Conservation (phyloP, 2,797 vertebrate genomes). For the Crenichthys baileyi region DNA sequence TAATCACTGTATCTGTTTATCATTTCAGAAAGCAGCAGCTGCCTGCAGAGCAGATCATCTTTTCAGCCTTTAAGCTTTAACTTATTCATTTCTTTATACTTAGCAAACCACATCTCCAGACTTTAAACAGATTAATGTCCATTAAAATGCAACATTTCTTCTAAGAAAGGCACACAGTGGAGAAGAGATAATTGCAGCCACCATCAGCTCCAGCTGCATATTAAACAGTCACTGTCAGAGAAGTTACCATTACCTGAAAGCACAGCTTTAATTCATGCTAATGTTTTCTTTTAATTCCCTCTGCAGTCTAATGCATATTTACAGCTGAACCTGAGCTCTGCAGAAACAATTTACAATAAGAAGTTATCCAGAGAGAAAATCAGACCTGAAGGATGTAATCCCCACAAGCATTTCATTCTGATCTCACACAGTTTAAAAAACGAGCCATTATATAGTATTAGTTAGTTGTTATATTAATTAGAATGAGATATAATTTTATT, state of each 20-base stretch:
- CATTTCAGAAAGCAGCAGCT: too few species aligned
- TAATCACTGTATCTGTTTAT: too few species aligned
- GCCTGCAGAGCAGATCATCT: not conserved
- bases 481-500: too few species aligned
- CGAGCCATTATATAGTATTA: not conserved
- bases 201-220: conserved; percentile 37
- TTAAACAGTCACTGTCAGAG: conserved; percentile 30
- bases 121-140: not conserved
- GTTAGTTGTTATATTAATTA: too few species aligned
- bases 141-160: conserved; percentile 1
- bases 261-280: conserved; percentile 2
- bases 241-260: conserved; percentile 17
- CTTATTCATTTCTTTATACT: not conserved
- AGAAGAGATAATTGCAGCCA: conserved; percentile 1
- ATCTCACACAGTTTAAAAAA: conserved; percentile 5
- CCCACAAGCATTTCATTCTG: conserved; percentile 23
- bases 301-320: conserved; percentile 38
- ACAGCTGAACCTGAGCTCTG: conserved; percentile 31
- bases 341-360: conserved; percentile 36
- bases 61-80: not conserved
- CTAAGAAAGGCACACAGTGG: not conserved
- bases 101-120: not conserved
- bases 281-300: conserved; percentile 45
- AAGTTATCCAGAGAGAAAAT: conserved; percentile 24
- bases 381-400: conserved; percentile 16